Percentiles rank a stretch among this genome's conserved stretches.
Evolutionary conservation across 2,888 invertebrate genomes (phyloP).

Genomic region (Drosophila kuntzei): DNA sequence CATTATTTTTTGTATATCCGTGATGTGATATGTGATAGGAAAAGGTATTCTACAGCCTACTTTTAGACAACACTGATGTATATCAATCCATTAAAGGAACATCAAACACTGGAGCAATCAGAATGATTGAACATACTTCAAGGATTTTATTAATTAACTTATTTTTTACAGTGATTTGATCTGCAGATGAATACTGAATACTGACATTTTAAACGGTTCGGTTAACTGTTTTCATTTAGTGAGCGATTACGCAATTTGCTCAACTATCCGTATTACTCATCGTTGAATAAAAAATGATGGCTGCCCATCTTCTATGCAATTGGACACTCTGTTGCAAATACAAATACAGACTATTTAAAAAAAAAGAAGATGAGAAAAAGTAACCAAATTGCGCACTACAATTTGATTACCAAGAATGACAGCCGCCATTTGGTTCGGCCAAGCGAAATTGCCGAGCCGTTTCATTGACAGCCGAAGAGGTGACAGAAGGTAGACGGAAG

Average conservation of each 20-base stretch:
- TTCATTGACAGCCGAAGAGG: slow-evolving; percentile 39
- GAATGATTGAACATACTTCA: slow-evolving; percentile 4
- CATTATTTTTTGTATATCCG: too few relatives aligned
- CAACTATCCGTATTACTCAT: slow-evolving; percentile 33
- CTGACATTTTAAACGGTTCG: slow-evolving; percentile 24
- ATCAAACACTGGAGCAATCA: slow-evolving; percentile 32
- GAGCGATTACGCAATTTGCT: slow-evolving; percentile 38
- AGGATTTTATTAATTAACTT: slow-evolving; percentile 26
- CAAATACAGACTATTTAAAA: not conserved
- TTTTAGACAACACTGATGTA: too few relatives aligned
- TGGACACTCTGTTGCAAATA: slow-evolving; percentile 22
- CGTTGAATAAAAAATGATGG: slow-evolving; percentile 31
- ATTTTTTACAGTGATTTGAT: slow-evolving; percentile 14
- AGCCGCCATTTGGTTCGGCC: slow-evolving; percentile 57
- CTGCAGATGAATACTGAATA: slow-evolving; percentile 12
- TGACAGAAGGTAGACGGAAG: not conserved
- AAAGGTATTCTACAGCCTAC: too few relatives aligned
- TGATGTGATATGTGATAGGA: too few relatives aligned
- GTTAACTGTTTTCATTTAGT: slow-evolving; percentile 44
- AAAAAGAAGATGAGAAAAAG: slow-evolving; percentile 10
- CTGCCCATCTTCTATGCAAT: slow-evolving; percentile 31
- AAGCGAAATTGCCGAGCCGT: slow-evolving; percentile 52
- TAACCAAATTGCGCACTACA: slow-evolving; percentile 57
- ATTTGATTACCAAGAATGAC: slow-evolving; percentile 72
- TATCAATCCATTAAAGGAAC: slow-evolving; percentile 8